phyloP scores from a whole-genome alignment of 1,140 invertebrate genomes.

The Musca domestica region DNA sequence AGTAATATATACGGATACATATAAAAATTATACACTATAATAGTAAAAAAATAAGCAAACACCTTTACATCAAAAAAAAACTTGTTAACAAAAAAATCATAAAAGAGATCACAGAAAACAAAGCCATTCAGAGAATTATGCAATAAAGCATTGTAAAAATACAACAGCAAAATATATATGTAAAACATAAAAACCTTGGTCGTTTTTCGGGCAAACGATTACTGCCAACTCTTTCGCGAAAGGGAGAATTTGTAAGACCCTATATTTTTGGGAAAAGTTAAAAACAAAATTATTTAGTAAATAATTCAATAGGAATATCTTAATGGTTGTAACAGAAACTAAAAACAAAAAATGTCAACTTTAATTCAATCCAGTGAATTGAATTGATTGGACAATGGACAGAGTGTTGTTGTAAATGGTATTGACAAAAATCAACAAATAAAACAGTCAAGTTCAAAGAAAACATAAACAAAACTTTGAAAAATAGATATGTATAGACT shows the following conservation, averaged over 20 bases:
- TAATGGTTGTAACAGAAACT: not conserved
- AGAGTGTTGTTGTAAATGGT: slow-evolving; percentile 6
- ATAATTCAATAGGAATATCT: not conserved
- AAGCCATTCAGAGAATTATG: slow-evolving; percentile 5
- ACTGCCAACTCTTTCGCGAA: slow-evolving; percentile 82
- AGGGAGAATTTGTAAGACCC: slow-evolving; percentile 71
- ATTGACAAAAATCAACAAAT: slow-evolving; percentile 20
- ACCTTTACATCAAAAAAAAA: not conserved
- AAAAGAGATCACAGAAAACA: not conserved
- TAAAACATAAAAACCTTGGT: slow-evolving; percentile 65
- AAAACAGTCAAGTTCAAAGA: slow-evolving; percentile 20
- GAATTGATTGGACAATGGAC: not conserved
- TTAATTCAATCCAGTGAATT: not conserved
- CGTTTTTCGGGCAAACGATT: slow-evolving; percentile 78
- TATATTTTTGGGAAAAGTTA: slow-evolving; percentile 50
- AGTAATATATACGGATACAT: too few species aligned
- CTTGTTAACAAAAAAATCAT: not conserved
- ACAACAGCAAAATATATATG: not conserved
- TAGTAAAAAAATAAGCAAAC: not conserved
- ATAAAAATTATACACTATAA: not conserved
- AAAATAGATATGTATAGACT: slow-evolving; percentile 13
- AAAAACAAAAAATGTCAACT: not conserved
- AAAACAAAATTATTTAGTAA: slow-evolving; percentile 13
- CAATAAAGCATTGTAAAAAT: too few species aligned
- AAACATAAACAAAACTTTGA: slow-evolving; percentile 23